Evolutionary conservation across 1,140 invertebrate genomes (phyloP).

Genomic region (Paraescarpia echinospica): DNA sequence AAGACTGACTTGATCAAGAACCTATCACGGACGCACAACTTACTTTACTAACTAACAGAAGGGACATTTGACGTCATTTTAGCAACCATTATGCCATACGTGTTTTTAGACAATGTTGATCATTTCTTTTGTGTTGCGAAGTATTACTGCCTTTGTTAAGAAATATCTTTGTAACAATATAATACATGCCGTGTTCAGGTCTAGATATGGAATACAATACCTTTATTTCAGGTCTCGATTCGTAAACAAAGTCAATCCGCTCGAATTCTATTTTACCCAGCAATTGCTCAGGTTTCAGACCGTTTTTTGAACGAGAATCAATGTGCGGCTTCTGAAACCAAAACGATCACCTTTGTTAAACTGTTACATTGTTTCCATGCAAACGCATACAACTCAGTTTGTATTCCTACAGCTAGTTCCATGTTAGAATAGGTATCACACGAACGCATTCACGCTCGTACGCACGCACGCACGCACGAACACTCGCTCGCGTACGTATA

Average conservation of each 20-base stretch:
- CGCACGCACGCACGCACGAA: too few relatives aligned
- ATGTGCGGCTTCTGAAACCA: conserved; percentile 22
- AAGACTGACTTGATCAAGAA: conserved; percentile 78
- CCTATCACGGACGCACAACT: conserved; percentile 54
- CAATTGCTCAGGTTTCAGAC: conserved; percentile 16
- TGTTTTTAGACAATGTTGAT: too few relatives aligned
- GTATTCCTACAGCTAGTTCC: too few relatives aligned
- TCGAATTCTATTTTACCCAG: conserved; percentile 70
- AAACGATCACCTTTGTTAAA: neutral
- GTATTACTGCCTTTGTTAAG: too few relatives aligned
- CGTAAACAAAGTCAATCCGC: conserved; percentile 81
- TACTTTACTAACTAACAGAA: neutral
- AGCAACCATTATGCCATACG: neutral
- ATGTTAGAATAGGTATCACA: too few relatives aligned
- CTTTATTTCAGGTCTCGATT: conserved; percentile 72
- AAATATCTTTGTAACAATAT: too few relatives aligned
- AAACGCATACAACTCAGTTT: too few relatives aligned
- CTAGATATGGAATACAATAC: neutral
- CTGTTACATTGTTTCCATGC: too few relatives aligned
- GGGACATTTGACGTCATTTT: neutral
- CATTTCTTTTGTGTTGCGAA: too few relatives aligned
- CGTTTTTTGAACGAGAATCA: conserved; percentile 27
- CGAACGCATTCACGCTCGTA: too few relatives aligned
- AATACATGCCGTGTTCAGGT: too few relatives aligned
- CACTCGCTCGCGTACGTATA: too few relatives aligned